phyloP scores from a whole-genome alignment of 2,888 invertebrate species.

The Kryphioiulus occultus region DNA sequence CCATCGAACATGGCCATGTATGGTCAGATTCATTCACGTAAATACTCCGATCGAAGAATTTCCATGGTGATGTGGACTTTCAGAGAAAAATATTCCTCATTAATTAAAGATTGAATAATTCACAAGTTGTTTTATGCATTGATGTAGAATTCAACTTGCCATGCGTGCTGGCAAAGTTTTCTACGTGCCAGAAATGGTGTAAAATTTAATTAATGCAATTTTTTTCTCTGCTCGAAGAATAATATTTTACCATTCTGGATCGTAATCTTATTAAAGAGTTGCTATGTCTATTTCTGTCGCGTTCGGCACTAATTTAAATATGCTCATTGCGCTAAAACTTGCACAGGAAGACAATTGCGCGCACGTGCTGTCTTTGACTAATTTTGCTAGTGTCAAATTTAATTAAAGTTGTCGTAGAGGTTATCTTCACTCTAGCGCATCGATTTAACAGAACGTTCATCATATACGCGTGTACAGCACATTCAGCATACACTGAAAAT shows the following conservation, averaged over 20 bases:
- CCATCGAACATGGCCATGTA: no score
- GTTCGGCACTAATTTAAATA: neutral
- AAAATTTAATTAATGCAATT: neutral
- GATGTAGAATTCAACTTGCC: neutral
- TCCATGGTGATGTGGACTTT: no score
- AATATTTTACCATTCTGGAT: neutral
- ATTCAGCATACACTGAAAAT: neutral
- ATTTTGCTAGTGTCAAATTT: conserved; percentile 32
- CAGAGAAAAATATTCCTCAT: no score
- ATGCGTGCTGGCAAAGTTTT: neutral
- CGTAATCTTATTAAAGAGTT: neutral
- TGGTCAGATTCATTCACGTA: no score
- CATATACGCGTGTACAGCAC: neutral
- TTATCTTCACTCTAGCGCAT: neutral
- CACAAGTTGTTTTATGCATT: no score
- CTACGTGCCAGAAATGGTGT: neutral
- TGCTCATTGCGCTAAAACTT: neutral
- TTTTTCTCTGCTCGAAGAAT: neutral
- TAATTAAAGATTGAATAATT: no score
- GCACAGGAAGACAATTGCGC: neutral
- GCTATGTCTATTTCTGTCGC: neutral
- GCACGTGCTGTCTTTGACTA: neutral
- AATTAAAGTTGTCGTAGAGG: conserved; percentile 10
- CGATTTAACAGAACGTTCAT: neutral
- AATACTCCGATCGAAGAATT: no score